A percentile compares a stretch with the other conserved stretches of the same genome.
phyloP scores from a whole-genome alignment of 1,140 invertebrate species.

The Lamellibrachia luymesi region DNA sequence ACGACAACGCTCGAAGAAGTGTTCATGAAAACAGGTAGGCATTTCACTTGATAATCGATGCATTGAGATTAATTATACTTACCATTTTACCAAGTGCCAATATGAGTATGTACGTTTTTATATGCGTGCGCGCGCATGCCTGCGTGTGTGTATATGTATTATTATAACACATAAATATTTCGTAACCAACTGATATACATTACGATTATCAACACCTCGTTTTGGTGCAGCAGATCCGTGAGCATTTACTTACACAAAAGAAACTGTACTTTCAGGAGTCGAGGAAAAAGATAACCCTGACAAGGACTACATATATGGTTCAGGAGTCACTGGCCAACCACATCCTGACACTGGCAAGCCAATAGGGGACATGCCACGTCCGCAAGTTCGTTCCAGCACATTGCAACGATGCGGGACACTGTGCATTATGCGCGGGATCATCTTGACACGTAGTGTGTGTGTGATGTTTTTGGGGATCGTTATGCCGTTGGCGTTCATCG shows the following conservation, averaged over 20 bases:
- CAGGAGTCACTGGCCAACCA: background rate
- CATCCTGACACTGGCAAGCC: background rate
- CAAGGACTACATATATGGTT: background rate
- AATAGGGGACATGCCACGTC: background rate
- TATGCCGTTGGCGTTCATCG: slow-evolving; percentile 43
- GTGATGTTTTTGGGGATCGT: slow-evolving; percentile 39
- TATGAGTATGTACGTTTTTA: too few relatives aligned
- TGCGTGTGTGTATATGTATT: too few relatives aligned
- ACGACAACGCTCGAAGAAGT: slow-evolving; percentile 93
- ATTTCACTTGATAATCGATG: too few relatives aligned
- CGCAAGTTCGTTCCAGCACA: slow-evolving; percentile 35
- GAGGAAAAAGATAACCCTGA: background rate
- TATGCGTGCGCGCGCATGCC: too few relatives aligned
- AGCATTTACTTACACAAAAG: background rate
- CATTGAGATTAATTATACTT: too few relatives aligned
- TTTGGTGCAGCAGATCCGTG: background rate
- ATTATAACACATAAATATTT: background rate
- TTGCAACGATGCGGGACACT: slow-evolving; percentile 35
- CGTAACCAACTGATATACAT: background rate
- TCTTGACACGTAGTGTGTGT: slow-evolving; percentile 33
- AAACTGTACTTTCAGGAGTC: background rate
- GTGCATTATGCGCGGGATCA: slow-evolving; percentile 37
- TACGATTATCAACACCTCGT: background rate
- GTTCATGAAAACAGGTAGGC: slow-evolving; percentile 51
- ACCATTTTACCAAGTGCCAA: too few relatives aligned